Base-by-base conservation (phyloP, 2,797 vertebrate species). In the Lates japonicus region DNA sequence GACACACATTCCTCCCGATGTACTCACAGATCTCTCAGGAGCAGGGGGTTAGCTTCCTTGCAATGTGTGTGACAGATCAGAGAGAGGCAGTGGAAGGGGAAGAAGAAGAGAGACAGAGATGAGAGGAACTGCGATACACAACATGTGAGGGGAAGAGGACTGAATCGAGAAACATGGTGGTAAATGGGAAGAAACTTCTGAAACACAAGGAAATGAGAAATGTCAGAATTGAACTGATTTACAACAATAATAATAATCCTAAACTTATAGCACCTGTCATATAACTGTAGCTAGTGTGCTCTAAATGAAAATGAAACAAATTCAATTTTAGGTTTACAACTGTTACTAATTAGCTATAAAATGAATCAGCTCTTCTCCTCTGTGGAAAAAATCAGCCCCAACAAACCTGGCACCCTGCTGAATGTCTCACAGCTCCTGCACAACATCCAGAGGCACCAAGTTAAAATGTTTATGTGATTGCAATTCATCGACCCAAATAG, bases 1-100 rank as follows among this genome's bases (percentile, higher is more conserved):
- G 92, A 91, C 93, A 89, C 86, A 88, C 93, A 96, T 95, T 95
- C 95, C 93, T 93, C 61, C 74, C 82, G 46, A 83, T 89, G 88
- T 89, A 89, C 90, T 94, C 93, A 93, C 87, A 91, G 90, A 94
- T 94, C 88, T 93, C 88, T 61, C 82, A 91, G 83, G 91, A 86
- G 78, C 67, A 59, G 64, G 80, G 80, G 84, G 60, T 83, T 72
- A 72, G 83, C 76, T 76, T 84, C 80, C 71, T 74, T 1, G 39
- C 81, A 80, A 81, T 78, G 70, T 68, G 82, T 85, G 65, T 77
- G 83, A 88, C 80, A 81, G 79, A 92, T 93, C 83, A 90, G 83
- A 89, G 66, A 64, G 69, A 80, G 10, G 49, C 22, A 61, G 48
- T 3, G 33, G 55, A 52, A 82, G 39, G 51, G 51, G 48, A 70